phyloP scores from a whole-genome alignment of 2,888 invertebrate species.

The Listrodromus nycthemerus region DNA sequence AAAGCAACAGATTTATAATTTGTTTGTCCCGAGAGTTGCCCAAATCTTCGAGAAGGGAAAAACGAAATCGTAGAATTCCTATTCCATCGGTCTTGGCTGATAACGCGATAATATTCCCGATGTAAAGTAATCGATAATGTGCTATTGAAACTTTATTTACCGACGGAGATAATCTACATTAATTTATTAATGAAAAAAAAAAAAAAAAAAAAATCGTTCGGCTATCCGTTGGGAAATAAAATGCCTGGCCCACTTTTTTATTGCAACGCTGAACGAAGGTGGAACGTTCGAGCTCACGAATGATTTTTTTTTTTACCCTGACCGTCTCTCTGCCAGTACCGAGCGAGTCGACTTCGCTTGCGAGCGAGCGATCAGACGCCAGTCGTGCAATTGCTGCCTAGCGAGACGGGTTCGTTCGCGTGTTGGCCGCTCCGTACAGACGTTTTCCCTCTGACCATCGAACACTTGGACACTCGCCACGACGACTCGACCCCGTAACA shows the following conservation, averaged over 20 bases:
- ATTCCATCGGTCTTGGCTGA: not conserved
- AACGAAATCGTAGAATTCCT: not conserved
- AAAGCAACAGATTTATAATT: too few relatives aligned
- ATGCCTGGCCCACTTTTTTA: constrained; percentile 4
- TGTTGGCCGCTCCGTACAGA: not conserved
- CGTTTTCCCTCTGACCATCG: constrained; percentile 6
- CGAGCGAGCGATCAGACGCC: constrained; percentile 1
- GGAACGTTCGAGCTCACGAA: constrained; percentile 33
- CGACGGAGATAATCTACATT: not conserved
- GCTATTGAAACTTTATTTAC: not conserved
- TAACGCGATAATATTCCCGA: not conserved
- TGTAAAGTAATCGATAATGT: not conserved
- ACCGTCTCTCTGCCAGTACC: not conserved
- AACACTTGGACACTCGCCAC: constrained; percentile 42
- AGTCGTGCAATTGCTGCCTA: constrained; percentile 50
- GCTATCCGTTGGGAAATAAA: not conserved
- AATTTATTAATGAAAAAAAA: not conserved
- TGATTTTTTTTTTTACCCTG: constrained; percentile 22
- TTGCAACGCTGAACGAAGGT: not conserved
- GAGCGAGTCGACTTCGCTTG: constrained; percentile 30
- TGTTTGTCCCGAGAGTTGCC: not conserved
- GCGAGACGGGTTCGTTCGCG: not conserved
- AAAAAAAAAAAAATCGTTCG: not conserved
- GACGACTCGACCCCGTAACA: constrained; percentile 7
- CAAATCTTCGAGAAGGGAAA: not conserved